Percentiles rank a stretch among this genome's conserved stretches.
Conservation (phyloP, 2,113 vertebrate species). For the human (Homo sapiens) region DNA sequence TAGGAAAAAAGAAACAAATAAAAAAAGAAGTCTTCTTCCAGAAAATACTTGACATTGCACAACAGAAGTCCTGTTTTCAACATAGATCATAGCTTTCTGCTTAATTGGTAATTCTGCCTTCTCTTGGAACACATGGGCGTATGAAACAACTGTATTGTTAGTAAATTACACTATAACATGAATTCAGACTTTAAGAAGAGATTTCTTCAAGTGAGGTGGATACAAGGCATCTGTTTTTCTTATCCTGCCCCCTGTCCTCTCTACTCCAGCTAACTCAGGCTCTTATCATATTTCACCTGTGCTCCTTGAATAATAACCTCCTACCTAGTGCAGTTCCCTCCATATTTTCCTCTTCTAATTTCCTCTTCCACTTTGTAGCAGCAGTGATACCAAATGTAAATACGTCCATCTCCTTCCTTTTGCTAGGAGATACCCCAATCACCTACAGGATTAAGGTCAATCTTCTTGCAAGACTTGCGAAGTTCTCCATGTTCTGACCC, state of each 20-base stretch:
- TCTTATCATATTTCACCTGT: not conserved
- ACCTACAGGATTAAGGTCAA: not conserved
- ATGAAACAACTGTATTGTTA: not conserved
- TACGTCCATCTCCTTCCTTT: not conserved
- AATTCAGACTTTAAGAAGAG: not conserved
- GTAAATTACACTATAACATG: not conserved
- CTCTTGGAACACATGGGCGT: not conserved
- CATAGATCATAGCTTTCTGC: not conserved
- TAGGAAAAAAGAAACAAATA: not conserved
- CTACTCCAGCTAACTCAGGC: not conserved
- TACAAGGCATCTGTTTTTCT: not conserved
- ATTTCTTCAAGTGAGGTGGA: not conserved
- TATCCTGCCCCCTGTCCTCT: not conserved
- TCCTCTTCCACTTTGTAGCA: not conserved
- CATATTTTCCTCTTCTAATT: not conserved
- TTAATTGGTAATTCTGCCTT: not conserved
- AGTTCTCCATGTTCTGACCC: not conserved
- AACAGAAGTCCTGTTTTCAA: not conserved
- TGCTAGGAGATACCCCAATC: not conserved
- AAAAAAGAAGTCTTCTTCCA: not conserved
- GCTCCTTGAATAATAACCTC: not conserved
- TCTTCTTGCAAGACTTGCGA: not conserved
- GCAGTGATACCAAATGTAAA: not conserved
- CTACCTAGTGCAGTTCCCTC: not conserved
- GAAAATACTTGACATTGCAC: not conserved